phyloP scores from a whole-genome alignment of 2,888 invertebrate species.

The Tridacna crocea region DNA sequence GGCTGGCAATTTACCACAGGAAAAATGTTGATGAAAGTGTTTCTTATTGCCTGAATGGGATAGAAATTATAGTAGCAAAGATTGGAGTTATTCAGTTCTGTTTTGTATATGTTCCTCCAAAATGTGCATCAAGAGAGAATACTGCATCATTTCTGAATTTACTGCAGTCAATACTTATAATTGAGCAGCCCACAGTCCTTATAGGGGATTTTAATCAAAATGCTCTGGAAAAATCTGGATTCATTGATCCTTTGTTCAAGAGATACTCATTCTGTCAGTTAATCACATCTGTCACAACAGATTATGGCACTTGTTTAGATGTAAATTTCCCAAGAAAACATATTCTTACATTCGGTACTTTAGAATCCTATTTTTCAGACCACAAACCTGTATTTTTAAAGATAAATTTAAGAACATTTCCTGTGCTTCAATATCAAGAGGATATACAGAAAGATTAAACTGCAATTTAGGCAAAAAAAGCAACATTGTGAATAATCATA shows the following conservation, averaged over 20 bases:
- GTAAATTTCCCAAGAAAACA: constrained; percentile 15
- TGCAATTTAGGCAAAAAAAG: too few species aligned
- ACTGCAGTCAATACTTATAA: neutral
- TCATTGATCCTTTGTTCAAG: neutral
- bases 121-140: neutral
- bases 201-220: constrained; percentile 30
- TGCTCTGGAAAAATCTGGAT: too few species aligned
- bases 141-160: neutral
- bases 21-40: neutral
- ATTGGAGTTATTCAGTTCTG: neutral
- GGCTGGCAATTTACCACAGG: constrained; percentile 1
- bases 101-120: neutral
- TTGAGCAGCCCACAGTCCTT: neutral
- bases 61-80: neutral
- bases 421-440: too few species aligned
- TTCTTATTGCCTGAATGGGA: neutral
- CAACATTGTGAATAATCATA: too few species aligned
- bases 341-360: constrained; percentile 32
- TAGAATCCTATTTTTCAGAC: constrained; percentile 56
- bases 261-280: neutral
- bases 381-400: constrained; percentile 38
- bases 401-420: too few species aligned
- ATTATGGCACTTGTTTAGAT: constrained; percentile 46
- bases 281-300: constrained; percentile 35
- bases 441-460: too few species aligned